Evolutionary conservation across 2,113 vertebrate species (phyloP).

Genomic region (Galemys pyrenaicus): DNA sequence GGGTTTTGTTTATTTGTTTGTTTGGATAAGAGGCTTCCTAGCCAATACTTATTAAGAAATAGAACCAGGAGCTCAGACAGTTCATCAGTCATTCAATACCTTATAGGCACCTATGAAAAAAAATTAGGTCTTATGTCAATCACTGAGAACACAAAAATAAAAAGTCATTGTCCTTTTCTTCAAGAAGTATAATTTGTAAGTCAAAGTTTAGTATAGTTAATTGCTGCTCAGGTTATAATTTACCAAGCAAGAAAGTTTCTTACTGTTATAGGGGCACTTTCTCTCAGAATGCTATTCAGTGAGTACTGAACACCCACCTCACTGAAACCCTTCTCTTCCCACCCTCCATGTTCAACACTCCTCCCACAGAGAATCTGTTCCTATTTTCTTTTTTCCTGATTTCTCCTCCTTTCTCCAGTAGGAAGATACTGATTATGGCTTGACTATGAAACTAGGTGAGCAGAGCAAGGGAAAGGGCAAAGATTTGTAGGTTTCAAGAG

Average conservation of each 20-base stretch:
- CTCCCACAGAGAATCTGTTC: background rate
- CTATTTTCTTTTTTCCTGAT: background rate
- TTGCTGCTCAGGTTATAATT: background rate
- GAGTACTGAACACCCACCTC: background rate
- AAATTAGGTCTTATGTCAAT: background rate
- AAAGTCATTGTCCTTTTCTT: background rate
- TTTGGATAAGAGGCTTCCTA: background rate
- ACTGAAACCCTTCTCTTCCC: background rate
- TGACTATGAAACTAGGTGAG: background rate
- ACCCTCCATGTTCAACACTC: background rate
- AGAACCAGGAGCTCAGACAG: background rate
- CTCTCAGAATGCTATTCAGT: background rate
- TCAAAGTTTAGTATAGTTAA: background rate
- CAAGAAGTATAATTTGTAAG: background rate
- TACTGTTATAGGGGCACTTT: background rate
- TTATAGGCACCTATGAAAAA: background rate
- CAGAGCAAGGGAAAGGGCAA: background rate
- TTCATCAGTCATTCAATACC: background rate
- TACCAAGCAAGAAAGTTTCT: background rate
- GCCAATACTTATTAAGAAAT: background rate
- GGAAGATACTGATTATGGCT: background rate
- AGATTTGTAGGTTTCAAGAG: background rate
- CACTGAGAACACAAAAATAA: background rate
- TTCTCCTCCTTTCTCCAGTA: background rate
- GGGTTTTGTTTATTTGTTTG: background rate